These are phyloP conservation scores for Varecia variegata DNA, from an alignment of 2,797 vertebrate species.

Conservation along the genomic window DNA sequence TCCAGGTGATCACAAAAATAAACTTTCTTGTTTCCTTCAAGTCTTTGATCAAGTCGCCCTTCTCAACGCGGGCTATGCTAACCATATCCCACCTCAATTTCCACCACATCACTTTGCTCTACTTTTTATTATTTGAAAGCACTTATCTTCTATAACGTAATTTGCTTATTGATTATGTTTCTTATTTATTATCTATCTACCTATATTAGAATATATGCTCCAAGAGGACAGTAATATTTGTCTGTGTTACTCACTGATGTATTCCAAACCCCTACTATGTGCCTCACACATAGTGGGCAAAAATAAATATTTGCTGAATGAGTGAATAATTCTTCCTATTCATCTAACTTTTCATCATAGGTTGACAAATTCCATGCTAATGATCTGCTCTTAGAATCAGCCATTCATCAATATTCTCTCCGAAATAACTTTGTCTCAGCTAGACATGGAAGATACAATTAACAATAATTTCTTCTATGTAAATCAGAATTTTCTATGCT, in stretches of 20 bases:
- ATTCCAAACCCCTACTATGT: neutral
- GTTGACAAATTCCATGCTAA: neutral
- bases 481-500: conserved; percentile 47
- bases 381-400: neutral
- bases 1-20: neutral
- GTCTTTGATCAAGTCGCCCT: neutral
- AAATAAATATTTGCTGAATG: conserved; percentile 13
- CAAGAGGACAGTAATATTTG: neutral
- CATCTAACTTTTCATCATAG: neutral
- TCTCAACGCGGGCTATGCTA: neutral
- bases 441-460: conserved; percentile 4
- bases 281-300: neutral
- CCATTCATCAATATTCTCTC: neutral
- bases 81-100: neutral
- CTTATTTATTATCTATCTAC: neutral
- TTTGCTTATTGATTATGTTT: neutral
- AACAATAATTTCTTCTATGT: neutral
- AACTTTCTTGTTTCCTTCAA: neutral
- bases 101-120: neutral
- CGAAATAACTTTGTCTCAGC: conserved; percentile 17
- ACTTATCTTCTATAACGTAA: neutral
- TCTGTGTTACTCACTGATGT: neutral
- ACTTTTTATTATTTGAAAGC: neutral
- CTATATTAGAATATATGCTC: neutral
- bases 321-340: neutral